Conservation (phyloP, 1,140 invertebrate species). For the Sinella curviseta region DNA sequence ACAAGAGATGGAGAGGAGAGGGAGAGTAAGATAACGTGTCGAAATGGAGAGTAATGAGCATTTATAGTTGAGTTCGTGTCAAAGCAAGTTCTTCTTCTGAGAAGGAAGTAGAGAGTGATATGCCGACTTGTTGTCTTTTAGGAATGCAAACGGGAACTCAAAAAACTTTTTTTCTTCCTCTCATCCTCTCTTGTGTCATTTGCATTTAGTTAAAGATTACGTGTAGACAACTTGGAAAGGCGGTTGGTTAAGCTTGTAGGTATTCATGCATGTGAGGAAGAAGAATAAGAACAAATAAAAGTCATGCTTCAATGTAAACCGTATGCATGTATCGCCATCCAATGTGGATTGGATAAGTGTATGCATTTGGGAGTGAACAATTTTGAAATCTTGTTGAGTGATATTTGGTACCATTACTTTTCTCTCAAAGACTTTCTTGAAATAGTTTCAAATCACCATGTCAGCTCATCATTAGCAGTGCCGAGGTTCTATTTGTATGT, state of each 20-base stretch:
- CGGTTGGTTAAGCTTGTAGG: neutral
- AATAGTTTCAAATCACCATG: neutral
- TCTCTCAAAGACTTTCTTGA: neutral
- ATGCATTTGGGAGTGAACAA: neutral
- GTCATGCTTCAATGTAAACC: neutral
- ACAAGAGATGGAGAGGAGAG: neutral
- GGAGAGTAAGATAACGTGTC: neutral
- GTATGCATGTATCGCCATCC: neutral
- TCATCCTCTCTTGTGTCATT: neutral
- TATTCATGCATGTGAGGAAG: neutral
- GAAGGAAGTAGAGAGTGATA: neutral
- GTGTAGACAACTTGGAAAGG: neutral
- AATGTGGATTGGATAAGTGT: neutral
- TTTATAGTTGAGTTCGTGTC: constrained; percentile 5
- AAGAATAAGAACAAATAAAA: neutral
- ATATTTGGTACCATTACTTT: constrained; percentile 22
- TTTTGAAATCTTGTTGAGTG: constrained; percentile 22
- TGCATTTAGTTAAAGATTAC: constrained; percentile 5
- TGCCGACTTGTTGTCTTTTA: constrained; percentile 13
- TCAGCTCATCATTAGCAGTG: constrained; percentile 26
- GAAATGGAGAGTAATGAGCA: neutral
- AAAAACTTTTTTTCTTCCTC: neutral
- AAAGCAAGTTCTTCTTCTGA: neutral
- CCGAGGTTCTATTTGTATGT: too few relatives aligned
- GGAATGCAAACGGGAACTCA: neutral